Evolutionary conservation across 2,113 vertebrate species (phyloP).

Genomic region (Hemiscyllium ocellatum): DNA sequence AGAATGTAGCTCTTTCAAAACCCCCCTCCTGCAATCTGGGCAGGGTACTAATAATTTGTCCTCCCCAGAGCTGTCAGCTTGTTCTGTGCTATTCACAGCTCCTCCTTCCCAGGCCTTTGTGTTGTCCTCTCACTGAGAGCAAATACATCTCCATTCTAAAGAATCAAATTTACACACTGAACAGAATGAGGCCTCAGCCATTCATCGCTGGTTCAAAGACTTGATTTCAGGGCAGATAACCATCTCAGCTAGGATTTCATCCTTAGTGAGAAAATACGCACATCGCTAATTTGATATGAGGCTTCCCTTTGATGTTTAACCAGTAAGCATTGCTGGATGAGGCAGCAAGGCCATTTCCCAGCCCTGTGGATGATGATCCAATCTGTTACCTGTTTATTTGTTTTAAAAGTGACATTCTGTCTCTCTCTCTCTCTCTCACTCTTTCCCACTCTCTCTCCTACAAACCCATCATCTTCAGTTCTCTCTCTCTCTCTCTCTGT

Average conservation of each 20-base stretch:
- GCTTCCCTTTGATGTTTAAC: conserved; percentile 42
- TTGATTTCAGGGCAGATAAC: conserved; percentile 48
- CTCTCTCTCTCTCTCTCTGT: background rate
- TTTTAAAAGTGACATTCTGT: conserved; percentile 42
- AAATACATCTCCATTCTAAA: conserved; percentile 59
- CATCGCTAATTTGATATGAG: conserved; percentile 39
- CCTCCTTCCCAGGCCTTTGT: conserved; percentile 58
- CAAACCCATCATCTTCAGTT: background rate
- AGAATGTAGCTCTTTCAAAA: conserved; percentile 30
- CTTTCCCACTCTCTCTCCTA: background rate
- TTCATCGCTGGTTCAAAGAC: conserved; percentile 55
- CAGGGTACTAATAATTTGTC: conserved; percentile 59
- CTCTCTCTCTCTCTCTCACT: background rate
- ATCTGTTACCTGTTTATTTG: conserved; percentile 45
- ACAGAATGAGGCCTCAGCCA: conserved; percentile 54
- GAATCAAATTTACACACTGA: conserved; percentile 70
- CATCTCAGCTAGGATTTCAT: conserved; percentile 44
- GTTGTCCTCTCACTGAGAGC: conserved; percentile 56
- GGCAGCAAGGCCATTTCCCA: conserved; percentile 29
- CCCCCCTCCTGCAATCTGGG: conserved; percentile 41
- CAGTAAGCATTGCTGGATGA: conserved; percentile 41
- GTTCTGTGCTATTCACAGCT: conserved; percentile 54
- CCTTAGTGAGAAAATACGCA: conserved; percentile 42
- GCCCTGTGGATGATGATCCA: conserved; percentile 20
- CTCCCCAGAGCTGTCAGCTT: conserved; percentile 45